These are phyloP conservation scores for Dromococcyx pavoninus DNA, from an alignment of 2,797 vertebrate species.

Conservation along the genomic window DNA sequence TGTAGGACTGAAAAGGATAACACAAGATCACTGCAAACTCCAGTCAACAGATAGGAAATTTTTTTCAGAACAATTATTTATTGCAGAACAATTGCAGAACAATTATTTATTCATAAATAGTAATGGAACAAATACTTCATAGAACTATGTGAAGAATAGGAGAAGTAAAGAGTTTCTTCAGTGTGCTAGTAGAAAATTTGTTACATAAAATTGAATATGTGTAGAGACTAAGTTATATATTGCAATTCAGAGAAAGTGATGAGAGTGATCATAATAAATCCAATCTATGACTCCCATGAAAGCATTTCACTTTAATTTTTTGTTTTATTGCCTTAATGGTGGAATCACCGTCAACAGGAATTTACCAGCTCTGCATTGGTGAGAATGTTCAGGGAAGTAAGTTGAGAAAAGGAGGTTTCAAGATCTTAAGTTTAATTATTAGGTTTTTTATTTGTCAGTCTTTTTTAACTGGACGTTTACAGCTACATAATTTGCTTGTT, in stretches of 20 bases:
- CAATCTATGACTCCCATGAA: not conserved
- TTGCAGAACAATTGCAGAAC: not conserved
- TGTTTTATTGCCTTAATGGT: not conserved
- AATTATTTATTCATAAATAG: not conserved
- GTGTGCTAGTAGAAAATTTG: not conserved
- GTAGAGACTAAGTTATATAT: not conserved
- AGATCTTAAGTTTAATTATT: not conserved
- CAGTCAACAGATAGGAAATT: not conserved
- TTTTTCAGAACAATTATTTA: not conserved
- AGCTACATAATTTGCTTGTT: not conserved
- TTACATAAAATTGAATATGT: not conserved
- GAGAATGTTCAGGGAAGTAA: not conserved
- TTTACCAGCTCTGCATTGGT: not conserved
- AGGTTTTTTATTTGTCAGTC: not conserved
- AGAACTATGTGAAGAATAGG: not conserved
- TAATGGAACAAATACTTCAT: not conserved
- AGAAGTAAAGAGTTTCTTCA: not conserved
- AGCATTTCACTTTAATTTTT: not conserved
- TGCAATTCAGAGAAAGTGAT: not conserved
- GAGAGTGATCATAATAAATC: not conserved
- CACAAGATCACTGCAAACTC: not conserved
- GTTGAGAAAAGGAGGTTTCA: not conserved
- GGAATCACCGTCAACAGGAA: not conserved
- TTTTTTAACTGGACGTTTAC: not conserved
- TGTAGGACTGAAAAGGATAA: not conserved